Percentiles rank a stretch among this genome's conserved stretches.
Evolutionary conservation across 2,797 vertebrate genomes (phyloP).

Genomic region (Pseudopleuronectes americanus): DNA sequence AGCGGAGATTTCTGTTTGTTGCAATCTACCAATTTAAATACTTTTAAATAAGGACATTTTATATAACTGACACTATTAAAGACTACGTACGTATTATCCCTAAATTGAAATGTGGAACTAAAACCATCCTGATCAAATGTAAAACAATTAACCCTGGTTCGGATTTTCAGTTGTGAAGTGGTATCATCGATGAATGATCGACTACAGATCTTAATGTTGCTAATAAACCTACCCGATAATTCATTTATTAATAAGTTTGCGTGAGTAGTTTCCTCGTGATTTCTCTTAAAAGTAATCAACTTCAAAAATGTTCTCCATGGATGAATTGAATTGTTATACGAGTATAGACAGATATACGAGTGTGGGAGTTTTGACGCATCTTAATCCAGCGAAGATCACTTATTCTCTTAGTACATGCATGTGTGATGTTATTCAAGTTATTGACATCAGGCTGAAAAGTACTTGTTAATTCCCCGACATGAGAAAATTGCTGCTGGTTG

Average conservation of each 20-base stretch:
- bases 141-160: too few species aligned
- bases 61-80: too few species aligned
- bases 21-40: too few species aligned
- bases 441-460: slow-evolving; percentile 11
- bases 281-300: slow-evolving; percentile 1
- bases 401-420: slow-evolving; percentile 37
- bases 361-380: background rate
- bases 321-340: slow-evolving; percentile 22
- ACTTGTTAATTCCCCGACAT: slow-evolving; percentile 36
- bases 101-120: too few species aligned
- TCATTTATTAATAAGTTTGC: background rate
- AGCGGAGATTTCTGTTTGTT: too few species aligned
- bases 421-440: slow-evolving; percentile 31
- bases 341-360: background rate
- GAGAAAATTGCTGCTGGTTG: slow-evolving; percentile 33
- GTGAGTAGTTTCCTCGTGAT: background rate
- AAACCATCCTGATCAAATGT: too few species aligned
- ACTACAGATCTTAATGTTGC: too few species aligned
- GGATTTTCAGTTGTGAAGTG: too few species aligned
- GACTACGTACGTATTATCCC: too few species aligned
- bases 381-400: slow-evolving; percentile 6
- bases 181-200: too few species aligned
- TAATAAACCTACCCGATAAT: background rate
- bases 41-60: too few species aligned
- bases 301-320: slow-evolving; percentile 1